Evolutionary conservation across 2,797 vertebrate genomes (phyloP).

Genomic region (Craterocephalus amniculus): DNA sequence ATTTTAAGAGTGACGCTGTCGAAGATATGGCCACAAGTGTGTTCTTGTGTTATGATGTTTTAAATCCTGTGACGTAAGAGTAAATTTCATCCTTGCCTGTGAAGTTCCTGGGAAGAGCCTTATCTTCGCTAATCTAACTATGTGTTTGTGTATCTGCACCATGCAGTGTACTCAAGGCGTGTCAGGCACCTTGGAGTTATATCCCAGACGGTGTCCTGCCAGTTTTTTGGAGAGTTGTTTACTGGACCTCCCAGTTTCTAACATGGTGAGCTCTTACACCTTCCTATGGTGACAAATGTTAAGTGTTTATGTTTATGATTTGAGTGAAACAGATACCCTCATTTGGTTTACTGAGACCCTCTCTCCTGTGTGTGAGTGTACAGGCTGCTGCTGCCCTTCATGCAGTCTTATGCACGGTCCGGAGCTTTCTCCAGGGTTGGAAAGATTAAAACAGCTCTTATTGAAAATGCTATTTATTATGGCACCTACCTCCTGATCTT

Average conservation of each 20-base stretch:
- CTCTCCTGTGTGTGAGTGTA: background rate
- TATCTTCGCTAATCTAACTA: background rate
- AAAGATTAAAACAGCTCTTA: slow-evolving; percentile 93
- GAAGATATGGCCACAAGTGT: too few relatives aligned
- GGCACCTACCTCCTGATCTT: slow-evolving; percentile 95
- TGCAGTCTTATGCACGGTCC: slow-evolving; percentile 94
- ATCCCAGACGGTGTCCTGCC: slow-evolving; percentile 91
- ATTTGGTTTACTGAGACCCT: background rate
- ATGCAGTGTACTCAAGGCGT: slow-evolving; percentile 70
- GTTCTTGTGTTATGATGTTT: background rate
- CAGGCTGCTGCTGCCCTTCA: slow-evolving; percentile 95
- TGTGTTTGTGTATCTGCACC: slow-evolving; percentile 11
- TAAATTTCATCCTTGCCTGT: background rate
- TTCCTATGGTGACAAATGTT: background rate
- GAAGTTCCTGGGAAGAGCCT: background rate
- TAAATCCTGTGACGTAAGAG: background rate
- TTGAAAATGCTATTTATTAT: slow-evolving; percentile 96
- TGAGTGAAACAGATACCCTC: background rate
- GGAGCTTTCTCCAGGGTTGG: slow-evolving; percentile 92
- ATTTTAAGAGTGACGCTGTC: too few relatives aligned
- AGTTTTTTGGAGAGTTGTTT: slow-evolving; percentile 97
- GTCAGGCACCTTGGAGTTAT: slow-evolving; percentile 94
- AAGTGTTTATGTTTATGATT: background rate
- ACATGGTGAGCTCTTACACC: slow-evolving; percentile 86
- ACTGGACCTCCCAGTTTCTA: slow-evolving; percentile 96